Conservation (phyloP, 2,113 vertebrate species). For the Neodon shergylaensis region DNA sequence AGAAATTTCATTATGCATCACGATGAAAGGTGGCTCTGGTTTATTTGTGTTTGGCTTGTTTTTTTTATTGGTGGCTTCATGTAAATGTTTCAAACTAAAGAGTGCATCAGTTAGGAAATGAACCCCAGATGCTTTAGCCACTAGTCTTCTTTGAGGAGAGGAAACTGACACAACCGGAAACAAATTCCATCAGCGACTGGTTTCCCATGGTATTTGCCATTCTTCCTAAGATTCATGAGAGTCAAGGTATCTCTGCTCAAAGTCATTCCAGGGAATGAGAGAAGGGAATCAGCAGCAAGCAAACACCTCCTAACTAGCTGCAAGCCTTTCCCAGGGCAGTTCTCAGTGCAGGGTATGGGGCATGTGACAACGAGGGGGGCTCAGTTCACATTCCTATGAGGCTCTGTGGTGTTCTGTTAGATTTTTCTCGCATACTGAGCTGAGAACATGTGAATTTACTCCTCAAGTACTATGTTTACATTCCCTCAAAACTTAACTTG, state of each 20-base stretch:
- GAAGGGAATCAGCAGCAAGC: background rate
- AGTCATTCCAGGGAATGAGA: background rate
- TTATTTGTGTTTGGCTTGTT: no score
- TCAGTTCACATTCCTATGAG: no score
- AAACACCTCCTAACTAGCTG: background rate
- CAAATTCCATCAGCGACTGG: background rate
- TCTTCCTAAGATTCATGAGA: background rate
- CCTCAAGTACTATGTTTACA: background rate
- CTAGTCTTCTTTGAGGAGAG: background rate
- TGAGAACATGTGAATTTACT: background rate
- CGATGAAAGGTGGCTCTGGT: no score
- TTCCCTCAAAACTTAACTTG: background rate
- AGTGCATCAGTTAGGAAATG: background rate
- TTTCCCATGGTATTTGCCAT: background rate
- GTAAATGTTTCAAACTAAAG: background rate
- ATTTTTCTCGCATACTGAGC: background rate
- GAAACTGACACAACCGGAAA: background rate
- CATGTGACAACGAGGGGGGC: no score
- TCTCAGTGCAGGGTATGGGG: background rate
- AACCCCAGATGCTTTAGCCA: slow-evolving; percentile 1
- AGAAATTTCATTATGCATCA: no score
- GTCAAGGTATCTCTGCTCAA: background rate
- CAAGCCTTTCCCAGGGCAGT: background rate
- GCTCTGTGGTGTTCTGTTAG: background rate
- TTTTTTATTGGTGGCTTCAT: no score